These are phyloP conservation scores for Drosophila sordidula DNA, from an alignment of 2,888 invertebrate species.

Conservation along the genomic window DNA sequence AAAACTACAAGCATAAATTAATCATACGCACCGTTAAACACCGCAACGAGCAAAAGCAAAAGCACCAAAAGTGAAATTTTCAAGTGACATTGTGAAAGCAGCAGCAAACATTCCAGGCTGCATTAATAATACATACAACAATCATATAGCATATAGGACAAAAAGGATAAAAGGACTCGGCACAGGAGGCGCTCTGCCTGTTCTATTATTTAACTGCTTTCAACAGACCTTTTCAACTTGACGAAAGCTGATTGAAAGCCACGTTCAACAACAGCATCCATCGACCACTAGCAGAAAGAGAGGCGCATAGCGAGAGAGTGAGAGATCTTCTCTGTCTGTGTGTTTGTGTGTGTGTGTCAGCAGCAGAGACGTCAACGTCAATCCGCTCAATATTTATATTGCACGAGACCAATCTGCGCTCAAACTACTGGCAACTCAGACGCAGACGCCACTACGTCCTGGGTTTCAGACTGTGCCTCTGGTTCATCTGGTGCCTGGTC, in stretches of 20 bases:
- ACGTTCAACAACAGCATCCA: conserved; percentile 71
- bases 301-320: conserved; percentile 7
- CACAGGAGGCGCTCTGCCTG: conserved; percentile 49
- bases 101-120: conserved; percentile 47
- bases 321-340: conserved; percentile 5
- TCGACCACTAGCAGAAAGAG: background rate
- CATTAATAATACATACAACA: conserved; percentile 66
- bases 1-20: conserved; percentile 43
- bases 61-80: conserved; percentile 54
- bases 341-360: conserved; percentile 13
- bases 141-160: conserved; percentile 53
- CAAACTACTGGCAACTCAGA: conserved; percentile 32
- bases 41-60: conserved; percentile 23
- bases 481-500: conserved; percentile 50
- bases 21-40: conserved; percentile 68
- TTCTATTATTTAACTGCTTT: conserved; percentile 78
- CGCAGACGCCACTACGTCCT: conserved; percentile 55
- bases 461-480: conserved; percentile 49
- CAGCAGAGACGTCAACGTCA: conserved; percentile 62
- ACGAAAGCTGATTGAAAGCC: conserved; percentile 75
- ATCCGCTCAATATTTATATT: conserved; percentile 74
- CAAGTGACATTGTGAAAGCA: conserved; percentile 41
- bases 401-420: conserved; percentile 55
- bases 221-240: conserved; percentile 67
- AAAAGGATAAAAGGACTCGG: conserved; percentile 42